Percentiles rank a stretch among this genome's conserved stretches.
phyloP scores from a whole-genome alignment of 2,888 invertebrate genomes.

The Oscheius myriophilus region DNA sequence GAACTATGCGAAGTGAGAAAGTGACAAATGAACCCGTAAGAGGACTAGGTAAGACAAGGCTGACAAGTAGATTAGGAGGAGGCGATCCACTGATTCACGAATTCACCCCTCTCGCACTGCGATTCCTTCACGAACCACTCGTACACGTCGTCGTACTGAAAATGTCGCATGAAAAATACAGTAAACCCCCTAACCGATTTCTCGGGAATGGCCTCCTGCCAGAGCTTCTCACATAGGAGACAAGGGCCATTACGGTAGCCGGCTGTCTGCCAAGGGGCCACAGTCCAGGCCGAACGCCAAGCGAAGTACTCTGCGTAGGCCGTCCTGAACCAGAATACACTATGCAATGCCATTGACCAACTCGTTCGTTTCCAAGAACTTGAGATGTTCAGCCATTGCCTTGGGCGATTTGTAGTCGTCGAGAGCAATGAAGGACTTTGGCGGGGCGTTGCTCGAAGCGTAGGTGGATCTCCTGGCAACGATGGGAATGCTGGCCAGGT shows the following conservation, averaged over 20 bases:
- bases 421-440: constrained; percentile 65
- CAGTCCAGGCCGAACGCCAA: constrained; percentile 65
- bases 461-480: constrained; percentile 61
- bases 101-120: constrained; percentile 53
- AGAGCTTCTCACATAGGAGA: constrained; percentile 50
- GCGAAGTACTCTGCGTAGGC: constrained; percentile 65
- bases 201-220: constrained; percentile 33
- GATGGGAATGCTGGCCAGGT: constrained; percentile 61
- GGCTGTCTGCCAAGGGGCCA: constrained; percentile 63
- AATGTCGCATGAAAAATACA: neutral
- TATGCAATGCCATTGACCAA: constrained; percentile 12
- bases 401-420: constrained; percentile 62
- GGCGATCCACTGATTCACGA: constrained; percentile 29
- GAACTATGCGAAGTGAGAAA: no score
- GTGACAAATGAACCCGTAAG: no score
- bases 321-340: constrained; percentile 27
- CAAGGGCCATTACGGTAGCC: constrained; percentile 62
- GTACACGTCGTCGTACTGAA: constrained; percentile 49
- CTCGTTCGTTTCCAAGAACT: constrained; percentile 42
- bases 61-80: neutral
- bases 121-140: constrained; percentile 54
- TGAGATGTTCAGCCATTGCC: constrained; percentile 60
- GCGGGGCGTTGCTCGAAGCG: constrained; percentile 56
- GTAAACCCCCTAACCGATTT: constrained; percentile 16
- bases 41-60: no score